Base-by-base conservation (phyloP, 2,888 invertebrate genomes). In the Byasa hedistus region DNA sequence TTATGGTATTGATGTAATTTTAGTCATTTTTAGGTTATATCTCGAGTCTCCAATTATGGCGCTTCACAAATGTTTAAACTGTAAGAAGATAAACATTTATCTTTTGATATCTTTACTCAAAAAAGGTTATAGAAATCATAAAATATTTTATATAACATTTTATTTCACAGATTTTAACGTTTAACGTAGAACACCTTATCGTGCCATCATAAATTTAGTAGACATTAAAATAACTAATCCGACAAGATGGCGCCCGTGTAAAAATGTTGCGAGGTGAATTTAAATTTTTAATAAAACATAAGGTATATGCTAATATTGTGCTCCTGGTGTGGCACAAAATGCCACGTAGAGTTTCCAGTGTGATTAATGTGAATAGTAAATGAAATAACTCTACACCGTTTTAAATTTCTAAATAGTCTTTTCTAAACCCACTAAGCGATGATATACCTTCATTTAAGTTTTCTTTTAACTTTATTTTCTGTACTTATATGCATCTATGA, bases 221-320 rank as follows among this genome's bases (percentile, higher is more conserved):
- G 36, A 48, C 52, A 57, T 56, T 65, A 23, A 62, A 44, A 23
- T 57, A 51, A 58, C 62, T 58, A 66, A 66, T 61, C 61, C 66
- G 4, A 21, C 61, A 66, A 62, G 52, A 66, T 66, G 62, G 61
- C 52, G 61, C 57, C 44, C 27, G 32, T 44, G 54, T 58, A 62
- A 61, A 66, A 62, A 57, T 66, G n/a, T 61, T 62, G 57, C 61
- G 61, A 61, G 66, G 61, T 61, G 57, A 57, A 52, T 22, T 66
- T 62, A 61, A 66, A 66, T 52, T 66, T 62, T 62, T 66, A 66
- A 66, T 66, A 66, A 66, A 66, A 52, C 66, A 58, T 58, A 54
- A 52, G 57, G 61, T 62, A 15, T 61, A 66, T 57, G 57, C 57
- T 66, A 57, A 66, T 66, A 62, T 52, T 27, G 23, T 17, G 52